Conservation (phyloP, 2,797 vertebrate species). For the Argentina silus region DNA sequence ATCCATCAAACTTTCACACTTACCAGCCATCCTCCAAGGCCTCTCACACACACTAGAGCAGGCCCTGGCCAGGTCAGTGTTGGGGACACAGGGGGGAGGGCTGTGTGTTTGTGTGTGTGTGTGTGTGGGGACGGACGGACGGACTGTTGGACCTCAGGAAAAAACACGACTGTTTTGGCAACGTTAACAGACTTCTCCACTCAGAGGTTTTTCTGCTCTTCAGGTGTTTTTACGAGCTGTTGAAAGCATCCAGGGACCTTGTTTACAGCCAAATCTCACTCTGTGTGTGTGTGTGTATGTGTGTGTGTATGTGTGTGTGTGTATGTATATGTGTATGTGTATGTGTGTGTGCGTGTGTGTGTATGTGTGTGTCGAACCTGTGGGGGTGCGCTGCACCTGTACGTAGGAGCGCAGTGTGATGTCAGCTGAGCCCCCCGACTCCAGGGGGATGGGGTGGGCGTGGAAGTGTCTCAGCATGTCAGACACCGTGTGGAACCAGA, state of each 20-base stretch:
- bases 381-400: slow-evolving; percentile 78
- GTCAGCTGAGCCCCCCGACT: slow-evolving; percentile 94
- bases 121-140: background rate
- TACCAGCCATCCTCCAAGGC: background rate
- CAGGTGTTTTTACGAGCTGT: too few relatives aligned
- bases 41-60: background rate
- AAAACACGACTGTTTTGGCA: too few relatives aligned
- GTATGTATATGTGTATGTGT: background rate
- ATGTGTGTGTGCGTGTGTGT: background rate
- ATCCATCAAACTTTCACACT: slow-evolving; percentile 27
- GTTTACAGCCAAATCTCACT: background rate
- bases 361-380: slow-evolving; percentile 71
- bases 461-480: slow-evolving; percentile 98
- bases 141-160: too few relatives aligned
- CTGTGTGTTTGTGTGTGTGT: background rate
- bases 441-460: slow-evolving; percentile 93
- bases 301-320: background rate
- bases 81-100: too few relatives aligned
- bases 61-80: background rate
- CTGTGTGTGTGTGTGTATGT: slow-evolving; percentile 3
- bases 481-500: slow-evolving; percentile 97
- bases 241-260: too few relatives aligned
- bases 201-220: too few relatives aligned
- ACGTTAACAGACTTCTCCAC: too few relatives aligned
- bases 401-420: slow-evolving; percentile 96